These are phyloP conservation scores for Corynorhinus townsendii DNA, from an alignment of 2,113 vertebrate species.

Conservation along the genomic window DNA sequence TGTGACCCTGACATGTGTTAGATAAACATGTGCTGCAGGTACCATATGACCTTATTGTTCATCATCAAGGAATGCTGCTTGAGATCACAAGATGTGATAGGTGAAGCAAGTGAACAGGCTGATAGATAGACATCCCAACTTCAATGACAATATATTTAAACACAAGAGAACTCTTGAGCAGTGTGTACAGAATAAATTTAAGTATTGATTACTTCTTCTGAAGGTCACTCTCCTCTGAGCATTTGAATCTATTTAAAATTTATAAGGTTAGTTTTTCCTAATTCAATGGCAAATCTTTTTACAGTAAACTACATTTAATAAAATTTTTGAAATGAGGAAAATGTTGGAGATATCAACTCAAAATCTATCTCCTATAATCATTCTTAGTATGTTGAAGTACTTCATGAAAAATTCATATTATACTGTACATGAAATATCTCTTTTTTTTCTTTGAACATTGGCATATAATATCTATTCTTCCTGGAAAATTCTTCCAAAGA, in stretches of 20 bases:
- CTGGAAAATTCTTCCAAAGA: background rate
- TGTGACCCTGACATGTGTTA: background rate
- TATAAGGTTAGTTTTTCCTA: background rate
- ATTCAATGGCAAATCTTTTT: background rate
- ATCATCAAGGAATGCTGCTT: background rate
- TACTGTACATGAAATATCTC: background rate
- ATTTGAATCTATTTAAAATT: slow-evolving; percentile 40
- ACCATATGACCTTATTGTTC: background rate
- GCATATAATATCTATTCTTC: background rate
- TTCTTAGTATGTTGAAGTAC: background rate
- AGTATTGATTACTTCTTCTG: slow-evolving; percentile 46
- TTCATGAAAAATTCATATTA: background rate
- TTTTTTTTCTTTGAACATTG: background rate
- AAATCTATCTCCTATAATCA: background rate
- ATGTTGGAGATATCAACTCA: background rate
- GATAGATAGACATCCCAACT: slow-evolving; percentile 22
- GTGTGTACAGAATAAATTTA: slow-evolving; percentile 45
- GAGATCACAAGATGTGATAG: slow-evolving; percentile 14
- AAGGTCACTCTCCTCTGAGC: slow-evolving; percentile 39
- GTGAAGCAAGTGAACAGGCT: background rate
- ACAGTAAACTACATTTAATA: background rate
- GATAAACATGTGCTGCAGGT: background rate
- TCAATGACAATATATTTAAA: slow-evolving; percentile 45
- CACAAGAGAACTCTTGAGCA: background rate
- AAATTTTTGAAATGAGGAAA: background rate